Evolutionary conservation across 2,888 invertebrate genomes (phyloP).

Genomic region (Drosophila peninsularis): DNA sequence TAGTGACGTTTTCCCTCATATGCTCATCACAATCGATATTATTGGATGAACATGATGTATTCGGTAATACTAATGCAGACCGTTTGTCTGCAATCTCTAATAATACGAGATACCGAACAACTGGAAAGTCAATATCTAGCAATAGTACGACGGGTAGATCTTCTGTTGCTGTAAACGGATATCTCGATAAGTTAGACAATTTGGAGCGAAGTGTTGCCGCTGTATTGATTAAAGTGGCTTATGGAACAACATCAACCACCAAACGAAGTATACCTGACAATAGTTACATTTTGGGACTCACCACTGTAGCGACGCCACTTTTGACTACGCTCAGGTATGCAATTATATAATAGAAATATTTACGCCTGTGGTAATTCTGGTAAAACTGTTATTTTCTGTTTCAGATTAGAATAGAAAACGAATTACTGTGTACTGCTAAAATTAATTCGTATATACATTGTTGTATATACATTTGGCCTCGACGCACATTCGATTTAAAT

Average conservation of each 20-base stretch:
- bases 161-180: slow-evolving; percentile 73
- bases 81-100: slow-evolving; percentile 8
- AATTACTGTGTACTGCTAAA: too few relatives aligned
- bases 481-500: too few relatives aligned
- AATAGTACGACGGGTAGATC: slow-evolving; percentile 43
- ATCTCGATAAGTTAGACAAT: slow-evolving; percentile 87
- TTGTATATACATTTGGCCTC: too few relatives aligned
- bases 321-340: slow-evolving; percentile 86
- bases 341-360: background rate
- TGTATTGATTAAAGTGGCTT: slow-evolving; percentile 89
- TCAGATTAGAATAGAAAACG: too few relatives aligned
- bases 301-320: slow-evolving; percentile 88
- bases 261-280: slow-evolving; percentile 89
- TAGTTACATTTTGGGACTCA: slow-evolving; percentile 87
- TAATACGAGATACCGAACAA: slow-evolving; percentile 25
- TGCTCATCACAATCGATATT: slow-evolving; percentile 55
- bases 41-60: slow-evolving; percentile 59
- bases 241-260: slow-evolving; percentile 88
- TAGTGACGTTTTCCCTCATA: slow-evolving; percentile 46
- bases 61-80: slow-evolving; percentile 17
- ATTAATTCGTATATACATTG: too few relatives aligned
- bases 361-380: too few relatives aligned
- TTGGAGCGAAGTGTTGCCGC: slow-evolving; percentile 89
- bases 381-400: too few relatives aligned
- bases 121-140: slow-evolving; percentile 36